Evolutionary conservation across 2,797 vertebrate genomes (phyloP).

Genomic region (Crenuchus spilurus): DNA sequence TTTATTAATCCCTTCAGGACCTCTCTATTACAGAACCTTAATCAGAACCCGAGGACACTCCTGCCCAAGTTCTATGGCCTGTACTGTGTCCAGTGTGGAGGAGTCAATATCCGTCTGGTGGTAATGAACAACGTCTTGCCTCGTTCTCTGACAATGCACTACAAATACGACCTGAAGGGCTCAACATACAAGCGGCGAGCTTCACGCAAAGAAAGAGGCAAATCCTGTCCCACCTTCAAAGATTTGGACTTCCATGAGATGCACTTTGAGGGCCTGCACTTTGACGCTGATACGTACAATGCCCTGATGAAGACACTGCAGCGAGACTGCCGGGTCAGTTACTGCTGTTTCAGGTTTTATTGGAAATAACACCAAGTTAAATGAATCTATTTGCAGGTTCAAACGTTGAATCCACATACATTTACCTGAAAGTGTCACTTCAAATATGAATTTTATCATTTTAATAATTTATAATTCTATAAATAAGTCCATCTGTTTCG

Average conservation of each 20-base stretch:
- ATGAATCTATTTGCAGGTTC: no score
- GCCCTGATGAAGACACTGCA: constrained; percentile 95
- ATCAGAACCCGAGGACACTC: constrained; percentile 94
- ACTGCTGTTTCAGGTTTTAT: background rate
- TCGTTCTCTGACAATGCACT: constrained; percentile 89
- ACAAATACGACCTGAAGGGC: constrained; percentile 95
- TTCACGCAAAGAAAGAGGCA: constrained; percentile 87
- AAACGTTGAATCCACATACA: no score
- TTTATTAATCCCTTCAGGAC: background rate
- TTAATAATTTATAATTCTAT: no score
- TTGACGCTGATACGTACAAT: constrained; percentile 88
- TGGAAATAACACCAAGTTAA: no score
- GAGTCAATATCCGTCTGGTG: constrained; percentile 88
- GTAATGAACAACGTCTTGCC: constrained; percentile 98
- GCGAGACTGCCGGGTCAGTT: constrained; percentile 90
- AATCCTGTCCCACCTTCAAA: constrained; percentile 90
- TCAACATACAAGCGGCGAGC: constrained; percentile 92
- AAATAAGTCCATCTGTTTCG: no score
- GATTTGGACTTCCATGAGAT: constrained; percentile 96
- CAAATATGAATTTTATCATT: no score
- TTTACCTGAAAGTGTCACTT: no score
- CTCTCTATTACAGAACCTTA: constrained; percentile 84
- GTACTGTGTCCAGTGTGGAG: constrained; percentile 91
- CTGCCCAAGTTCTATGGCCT: constrained; percentile 98
- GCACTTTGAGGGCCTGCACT: constrained; percentile 87